These are phyloP conservation scores for Lacerta viridis DNA, from an alignment of 2,797 vertebrate genomes.

Conservation along the genomic window DNA sequence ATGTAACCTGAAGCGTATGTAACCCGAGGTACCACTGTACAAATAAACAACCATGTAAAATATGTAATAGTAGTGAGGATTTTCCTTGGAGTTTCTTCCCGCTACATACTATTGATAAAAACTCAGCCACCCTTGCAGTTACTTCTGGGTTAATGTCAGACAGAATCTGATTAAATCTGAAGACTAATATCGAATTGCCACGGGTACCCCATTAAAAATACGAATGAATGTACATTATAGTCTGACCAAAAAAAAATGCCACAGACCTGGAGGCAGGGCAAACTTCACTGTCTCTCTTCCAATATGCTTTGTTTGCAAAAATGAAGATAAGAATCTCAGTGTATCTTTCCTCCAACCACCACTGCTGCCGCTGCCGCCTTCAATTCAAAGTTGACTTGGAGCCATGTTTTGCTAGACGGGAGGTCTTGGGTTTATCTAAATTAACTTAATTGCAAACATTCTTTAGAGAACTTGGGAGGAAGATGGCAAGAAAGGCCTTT, in stretches of 20 bases:
- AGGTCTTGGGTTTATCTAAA: conserved; percentile 6
- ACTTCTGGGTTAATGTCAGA: too few relatives aligned
- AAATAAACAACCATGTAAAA: too few relatives aligned
- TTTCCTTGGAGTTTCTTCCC: too few relatives aligned
- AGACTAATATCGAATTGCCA: neutral
- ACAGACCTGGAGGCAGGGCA: neutral
- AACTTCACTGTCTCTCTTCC: neutral
- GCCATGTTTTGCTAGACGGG: neutral
- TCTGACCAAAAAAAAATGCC: neutral
- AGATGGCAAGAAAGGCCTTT: neutral
- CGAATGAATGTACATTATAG: neutral
- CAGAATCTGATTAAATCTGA: too few relatives aligned
- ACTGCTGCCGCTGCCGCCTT: neutral
- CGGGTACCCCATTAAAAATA: neutral
- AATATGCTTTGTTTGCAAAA: neutral
- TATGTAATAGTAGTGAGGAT: too few relatives aligned
- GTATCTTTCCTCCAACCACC: too few relatives aligned
- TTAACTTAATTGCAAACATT: conserved; percentile 13
- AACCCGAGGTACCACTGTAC: too few relatives aligned
- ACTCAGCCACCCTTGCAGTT: too few relatives aligned
- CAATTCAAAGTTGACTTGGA: neutral
- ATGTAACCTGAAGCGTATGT: too few relatives aligned
- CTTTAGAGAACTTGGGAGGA: neutral
- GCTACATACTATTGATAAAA: too few relatives aligned
- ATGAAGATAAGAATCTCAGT: neutral